Percentiles rank a stretch among this genome's conserved stretches.
These are phyloP conservation scores for Xenopus laevis DNA, from an alignment of 2,113 vertebrate genomes.

Conservation along the genomic window DNA sequence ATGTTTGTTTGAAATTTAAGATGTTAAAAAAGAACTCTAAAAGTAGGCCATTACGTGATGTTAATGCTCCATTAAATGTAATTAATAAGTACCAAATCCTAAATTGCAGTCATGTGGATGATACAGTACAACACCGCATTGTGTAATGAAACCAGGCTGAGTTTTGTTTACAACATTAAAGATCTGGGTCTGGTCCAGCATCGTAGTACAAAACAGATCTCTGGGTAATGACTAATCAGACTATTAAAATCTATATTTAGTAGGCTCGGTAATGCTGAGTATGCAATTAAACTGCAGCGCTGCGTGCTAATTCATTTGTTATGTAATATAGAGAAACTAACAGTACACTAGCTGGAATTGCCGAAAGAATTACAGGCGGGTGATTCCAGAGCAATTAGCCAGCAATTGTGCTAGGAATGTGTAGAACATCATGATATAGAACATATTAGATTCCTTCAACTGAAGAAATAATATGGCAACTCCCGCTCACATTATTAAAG, in stretches of 20 bases:
- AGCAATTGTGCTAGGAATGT: constrained; percentile 14
- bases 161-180: not conserved
- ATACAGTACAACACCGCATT: not conserved
- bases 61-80: not conserved
- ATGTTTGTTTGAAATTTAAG: too few relatives aligned
- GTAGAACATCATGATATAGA: not conserved
- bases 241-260: constrained; percentile 34
- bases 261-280: not conserved
- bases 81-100: constrained; percentile 12
- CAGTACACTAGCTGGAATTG: constrained; percentile 18
- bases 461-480: not conserved
- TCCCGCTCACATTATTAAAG: too few relatives aligned
- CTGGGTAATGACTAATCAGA: constrained; percentile 33
- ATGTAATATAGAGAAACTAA: constrained; percentile 29
- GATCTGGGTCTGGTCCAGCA: constrained; percentile 8
- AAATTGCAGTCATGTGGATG: constrained; percentile 13
- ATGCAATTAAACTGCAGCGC: not conserved
- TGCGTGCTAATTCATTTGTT: constrained; percentile 27
- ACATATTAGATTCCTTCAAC: not conserved
- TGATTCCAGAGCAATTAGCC: constrained; percentile 25
- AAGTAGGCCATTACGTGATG: too few relatives aligned
- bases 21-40: too few relatives aligned
- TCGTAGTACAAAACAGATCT: constrained; percentile 22
- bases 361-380: not conserved
- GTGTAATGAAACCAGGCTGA: not conserved